These are phyloP conservation scores for Papilio polyxenes DNA, from an alignment of 1,140 invertebrate genomes.

Conservation along the genomic window DNA sequence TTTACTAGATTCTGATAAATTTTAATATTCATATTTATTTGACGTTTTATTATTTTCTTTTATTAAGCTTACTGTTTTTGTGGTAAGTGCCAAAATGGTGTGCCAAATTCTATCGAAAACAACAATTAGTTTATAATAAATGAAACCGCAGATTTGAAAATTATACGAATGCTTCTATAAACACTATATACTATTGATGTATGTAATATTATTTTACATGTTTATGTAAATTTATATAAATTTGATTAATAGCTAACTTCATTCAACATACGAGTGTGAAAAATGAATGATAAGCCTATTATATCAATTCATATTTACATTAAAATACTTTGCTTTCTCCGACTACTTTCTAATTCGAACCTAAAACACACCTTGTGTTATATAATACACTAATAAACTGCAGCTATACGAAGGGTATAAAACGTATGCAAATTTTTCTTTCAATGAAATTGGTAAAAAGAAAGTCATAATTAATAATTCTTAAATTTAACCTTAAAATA, in stretches of 20 bases:
- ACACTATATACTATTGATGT: no score
- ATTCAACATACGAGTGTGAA: not conserved
- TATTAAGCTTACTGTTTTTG: no score
- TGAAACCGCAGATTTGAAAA: no score
- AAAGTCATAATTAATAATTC: not conserved
- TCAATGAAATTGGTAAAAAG: not conserved
- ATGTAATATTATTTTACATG: no score
- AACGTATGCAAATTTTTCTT: not conserved
- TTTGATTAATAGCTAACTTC: not conserved
- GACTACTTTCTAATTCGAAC: not conserved
- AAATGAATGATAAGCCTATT: not conserved
- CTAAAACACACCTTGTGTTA: not conserved
- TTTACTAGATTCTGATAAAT: no score
- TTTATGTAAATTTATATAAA: not conserved
- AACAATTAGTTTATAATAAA: no score
- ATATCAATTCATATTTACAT: not conserved
- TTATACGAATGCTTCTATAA: no score
- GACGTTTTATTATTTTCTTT: no score
- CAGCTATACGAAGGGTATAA: not conserved
- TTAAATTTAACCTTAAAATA: not conserved
- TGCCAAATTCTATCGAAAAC: no score
- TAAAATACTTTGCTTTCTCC: conserved; percentile 4
- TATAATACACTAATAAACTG: not conserved
- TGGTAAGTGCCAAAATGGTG: no score
- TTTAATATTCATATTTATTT: no score